A percentile compares a stretch with the other conserved stretches of the same genome.
phyloP scores from a whole-genome alignment of 2,797 vertebrate species.

The Coilia nasus region DNA sequence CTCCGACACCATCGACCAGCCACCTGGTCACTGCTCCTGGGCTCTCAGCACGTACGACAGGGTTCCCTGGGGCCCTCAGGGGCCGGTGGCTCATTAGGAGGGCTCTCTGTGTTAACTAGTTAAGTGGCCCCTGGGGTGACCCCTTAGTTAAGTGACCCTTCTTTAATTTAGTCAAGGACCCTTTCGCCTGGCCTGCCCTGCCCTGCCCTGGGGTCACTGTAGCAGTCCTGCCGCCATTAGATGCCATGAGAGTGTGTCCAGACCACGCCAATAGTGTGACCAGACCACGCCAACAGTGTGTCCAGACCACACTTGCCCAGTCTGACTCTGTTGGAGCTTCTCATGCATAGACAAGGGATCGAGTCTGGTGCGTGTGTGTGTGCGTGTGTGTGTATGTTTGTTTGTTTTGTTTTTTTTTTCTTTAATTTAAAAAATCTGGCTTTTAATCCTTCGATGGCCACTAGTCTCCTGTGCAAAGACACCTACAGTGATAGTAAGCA shows the following conservation, averaged over 20 bases:
- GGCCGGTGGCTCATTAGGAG: no score
- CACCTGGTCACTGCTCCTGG: no score
- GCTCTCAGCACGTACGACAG: no score
- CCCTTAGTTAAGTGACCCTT: neutral
- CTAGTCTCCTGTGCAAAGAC: constrained; percentile 14
- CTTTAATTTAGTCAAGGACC: neutral
- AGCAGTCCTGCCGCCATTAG: neutral
- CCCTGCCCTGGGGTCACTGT: neutral
- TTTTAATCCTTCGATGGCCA: constrained; percentile 20
- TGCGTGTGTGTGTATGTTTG: neutral
- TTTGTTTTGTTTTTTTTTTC: neutral
- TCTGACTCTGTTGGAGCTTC: neutral
- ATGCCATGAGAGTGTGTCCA: neutral
- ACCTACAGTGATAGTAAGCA: constrained; percentile 17
- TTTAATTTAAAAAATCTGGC: neutral
- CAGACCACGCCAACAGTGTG: no score
- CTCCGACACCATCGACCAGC: no score
- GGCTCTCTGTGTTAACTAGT: no score
- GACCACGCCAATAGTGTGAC: no score
- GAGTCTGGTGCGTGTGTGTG: neutral
- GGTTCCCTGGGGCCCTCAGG: no score
- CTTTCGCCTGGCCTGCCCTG: neutral
- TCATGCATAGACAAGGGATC: constrained; percentile 14
- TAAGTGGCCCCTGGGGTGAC: no score
- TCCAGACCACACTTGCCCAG: neutral